These are phyloP conservation scores for Apantesis nais DNA, from an alignment of 2,888 invertebrate species.

Conservation along the genomic window DNA sequence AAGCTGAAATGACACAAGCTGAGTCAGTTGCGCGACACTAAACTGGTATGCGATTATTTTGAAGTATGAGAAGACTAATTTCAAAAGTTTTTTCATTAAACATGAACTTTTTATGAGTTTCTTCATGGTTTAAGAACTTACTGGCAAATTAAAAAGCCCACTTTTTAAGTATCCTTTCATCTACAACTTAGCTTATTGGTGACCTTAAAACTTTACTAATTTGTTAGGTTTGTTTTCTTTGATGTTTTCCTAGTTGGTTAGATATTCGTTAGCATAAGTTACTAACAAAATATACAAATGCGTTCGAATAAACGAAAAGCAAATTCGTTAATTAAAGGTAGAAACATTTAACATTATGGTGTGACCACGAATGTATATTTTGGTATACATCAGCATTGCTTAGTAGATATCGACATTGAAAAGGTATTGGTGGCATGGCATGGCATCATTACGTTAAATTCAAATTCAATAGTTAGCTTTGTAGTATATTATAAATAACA, in stretches of 20 bases:
- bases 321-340: neutral
- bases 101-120: slow-evolving; percentile 40
- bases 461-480: neutral
- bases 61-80: slow-evolving; percentile 42
- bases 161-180: slow-evolving; percentile 32
- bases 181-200: slow-evolving; percentile 32
- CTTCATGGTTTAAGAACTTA: slow-evolving; percentile 32
- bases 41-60: slow-evolving; percentile 67
- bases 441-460: neutral
- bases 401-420: neutral
- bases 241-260: slow-evolving; percentile 22
- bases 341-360: neutral
- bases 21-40: slow-evolving; percentile 54
- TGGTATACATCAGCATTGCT: neutral
- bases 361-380: neutral
- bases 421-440: neutral
- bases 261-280: neutral
- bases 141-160: slow-evolving; percentile 33
- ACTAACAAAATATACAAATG: neutral
- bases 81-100: slow-evolving; percentile 51
- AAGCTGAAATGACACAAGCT: slow-evolving; percentile 60
- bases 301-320: too few species aligned
- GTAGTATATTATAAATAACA: neutral
- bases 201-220: slow-evolving; percentile 37
- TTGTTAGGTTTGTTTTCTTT: slow-evolving; percentile 33